Percentiles rank a stretch among this genome's conserved stretches.
phyloP scores from a whole-genome alignment of 2,797 vertebrate species.

The Amniataba percoides region DNA sequence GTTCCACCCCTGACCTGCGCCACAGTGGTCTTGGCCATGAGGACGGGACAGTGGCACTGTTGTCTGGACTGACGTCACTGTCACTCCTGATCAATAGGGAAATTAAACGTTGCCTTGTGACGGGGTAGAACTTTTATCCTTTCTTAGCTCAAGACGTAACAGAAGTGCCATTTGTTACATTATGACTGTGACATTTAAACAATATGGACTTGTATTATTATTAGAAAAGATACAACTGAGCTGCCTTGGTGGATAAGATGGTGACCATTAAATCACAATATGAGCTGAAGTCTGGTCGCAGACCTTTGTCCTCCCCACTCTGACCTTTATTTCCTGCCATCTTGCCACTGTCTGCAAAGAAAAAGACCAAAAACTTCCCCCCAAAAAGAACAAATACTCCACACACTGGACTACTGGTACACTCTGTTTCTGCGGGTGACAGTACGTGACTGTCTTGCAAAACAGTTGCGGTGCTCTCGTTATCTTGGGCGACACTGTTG shows the following conservation, averaged over 20 bases:
- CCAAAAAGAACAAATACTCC: neutral
- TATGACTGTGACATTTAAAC: conserved; percentile 50
- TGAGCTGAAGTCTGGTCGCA: conserved; percentile 2
- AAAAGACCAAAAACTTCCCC: conserved; percentile 1
- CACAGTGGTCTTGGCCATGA: conserved; percentile 33
- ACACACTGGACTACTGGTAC: neutral
- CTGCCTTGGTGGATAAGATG: conserved; percentile 13
- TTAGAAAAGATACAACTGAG: conserved; percentile 3
- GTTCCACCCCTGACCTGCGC: conserved; percentile 69
- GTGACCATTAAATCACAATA: neutral
- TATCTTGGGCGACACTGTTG: conserved; percentile 24
- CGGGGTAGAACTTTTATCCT: neutral
- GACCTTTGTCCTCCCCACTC: conserved; percentile 20
- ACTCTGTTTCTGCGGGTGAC: neutral
- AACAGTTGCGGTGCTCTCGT: conserved; percentile 20
- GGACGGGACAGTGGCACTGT: conserved; percentile 66
- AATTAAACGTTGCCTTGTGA: neutral
- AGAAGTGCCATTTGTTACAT: neutral
- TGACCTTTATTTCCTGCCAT: conserved; percentile 43
- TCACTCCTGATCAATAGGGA: conserved; percentile 38
- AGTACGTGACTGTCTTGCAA: conserved; percentile 1
- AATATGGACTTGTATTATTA: neutral
- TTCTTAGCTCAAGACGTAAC: neutral
- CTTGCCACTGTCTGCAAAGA: conserved; percentile 14
- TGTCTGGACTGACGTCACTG: conserved; percentile 67